phyloP scores from a whole-genome alignment of 1,140 invertebrate species.

The Orchestia grillus region DNA sequence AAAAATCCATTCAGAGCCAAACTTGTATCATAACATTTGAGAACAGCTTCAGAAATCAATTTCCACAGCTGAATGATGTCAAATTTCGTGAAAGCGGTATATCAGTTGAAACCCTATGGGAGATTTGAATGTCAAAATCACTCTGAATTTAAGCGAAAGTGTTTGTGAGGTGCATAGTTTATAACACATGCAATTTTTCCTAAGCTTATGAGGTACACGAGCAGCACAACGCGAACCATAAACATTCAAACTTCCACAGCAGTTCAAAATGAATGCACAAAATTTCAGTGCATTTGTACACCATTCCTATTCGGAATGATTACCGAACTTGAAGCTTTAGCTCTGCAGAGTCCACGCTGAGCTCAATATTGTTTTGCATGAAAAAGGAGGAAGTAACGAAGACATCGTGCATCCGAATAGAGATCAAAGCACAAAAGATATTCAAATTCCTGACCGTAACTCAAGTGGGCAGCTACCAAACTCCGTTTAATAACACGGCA shows the following conservation, averaged over 20 bases:
- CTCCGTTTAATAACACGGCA: background rate
- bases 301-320: background rate
- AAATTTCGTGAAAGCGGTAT: too few species aligned
- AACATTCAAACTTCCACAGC: background rate
- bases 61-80: too few species aligned
- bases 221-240: background rate
- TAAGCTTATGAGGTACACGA: background rate
- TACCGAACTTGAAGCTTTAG: background rate
- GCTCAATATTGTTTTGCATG: slow-evolving; percentile 50
- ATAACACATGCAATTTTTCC: too few species aligned
- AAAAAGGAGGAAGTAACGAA: slow-evolving; percentile 15
- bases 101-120: too few species aligned
- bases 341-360: background rate
- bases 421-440: slow-evolving; percentile 33
- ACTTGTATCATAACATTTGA: too few species aligned
- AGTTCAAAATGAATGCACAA: background rate
- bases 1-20: too few species aligned
- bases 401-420: slow-evolving; percentile 53
- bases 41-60: too few species aligned
- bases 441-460: slow-evolving; percentile 27
- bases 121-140: too few species aligned
- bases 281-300: background rate
- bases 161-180: too few species aligned
- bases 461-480: background rate
- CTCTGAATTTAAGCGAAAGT: too few species aligned